phyloP scores from a whole-genome alignment of 1,140 invertebrate genomes.

The Drosophila nigromelanica region DNA sequence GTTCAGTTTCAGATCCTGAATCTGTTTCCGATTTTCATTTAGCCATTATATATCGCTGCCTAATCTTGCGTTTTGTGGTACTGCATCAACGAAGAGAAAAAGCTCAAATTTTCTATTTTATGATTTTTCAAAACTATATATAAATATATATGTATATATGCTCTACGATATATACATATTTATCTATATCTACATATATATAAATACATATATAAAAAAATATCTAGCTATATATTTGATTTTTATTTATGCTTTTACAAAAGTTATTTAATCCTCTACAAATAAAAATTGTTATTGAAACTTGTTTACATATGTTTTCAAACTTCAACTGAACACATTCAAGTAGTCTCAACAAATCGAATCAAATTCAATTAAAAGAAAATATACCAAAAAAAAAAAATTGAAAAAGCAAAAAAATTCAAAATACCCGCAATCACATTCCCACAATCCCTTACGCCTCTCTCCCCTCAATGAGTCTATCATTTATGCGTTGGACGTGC shows the following conservation, averaged over 20 bases:
- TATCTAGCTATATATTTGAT: slow-evolving; percentile 34
- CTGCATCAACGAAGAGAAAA: slow-evolving; percentile 84
- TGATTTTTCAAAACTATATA: slow-evolving; percentile 44
- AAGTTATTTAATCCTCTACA: slow-evolving; percentile 46
- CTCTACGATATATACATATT: neutral
- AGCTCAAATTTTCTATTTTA: slow-evolving; percentile 74
- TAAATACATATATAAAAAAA: slow-evolving; percentile 33
- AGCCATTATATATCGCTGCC: slow-evolving; percentile 28
- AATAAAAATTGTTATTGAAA: slow-evolving; percentile 51
- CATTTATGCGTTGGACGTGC: slow-evolving; percentile 82
- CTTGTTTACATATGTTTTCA: slow-evolving; percentile 56
- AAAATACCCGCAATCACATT: slow-evolving; percentile 77
- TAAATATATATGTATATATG: slow-evolving; percentile 50
- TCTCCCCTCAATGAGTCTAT: slow-evolving; percentile 84
- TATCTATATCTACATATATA: neutral
- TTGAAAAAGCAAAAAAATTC: slow-evolving; percentile 40
- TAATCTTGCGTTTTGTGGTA: slow-evolving; percentile 60
- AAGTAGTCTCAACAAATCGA: slow-evolving; percentile 66
- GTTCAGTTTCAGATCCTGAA: slow-evolving; percentile 8
- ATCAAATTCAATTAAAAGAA: slow-evolving; percentile 53
- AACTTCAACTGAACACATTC: slow-evolving; percentile 76
- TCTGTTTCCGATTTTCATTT: slow-evolving; percentile 14
- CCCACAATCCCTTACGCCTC: slow-evolving; percentile 81
- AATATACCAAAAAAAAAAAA: slow-evolving; percentile 17
- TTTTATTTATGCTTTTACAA: slow-evolving; percentile 51